A percentile compares a stretch with the other conserved stretches of the same genome.
Evolutionary conservation across 2,113 vertebrate species (phyloP).

Genomic region (Narcine bancroftii): DNA sequence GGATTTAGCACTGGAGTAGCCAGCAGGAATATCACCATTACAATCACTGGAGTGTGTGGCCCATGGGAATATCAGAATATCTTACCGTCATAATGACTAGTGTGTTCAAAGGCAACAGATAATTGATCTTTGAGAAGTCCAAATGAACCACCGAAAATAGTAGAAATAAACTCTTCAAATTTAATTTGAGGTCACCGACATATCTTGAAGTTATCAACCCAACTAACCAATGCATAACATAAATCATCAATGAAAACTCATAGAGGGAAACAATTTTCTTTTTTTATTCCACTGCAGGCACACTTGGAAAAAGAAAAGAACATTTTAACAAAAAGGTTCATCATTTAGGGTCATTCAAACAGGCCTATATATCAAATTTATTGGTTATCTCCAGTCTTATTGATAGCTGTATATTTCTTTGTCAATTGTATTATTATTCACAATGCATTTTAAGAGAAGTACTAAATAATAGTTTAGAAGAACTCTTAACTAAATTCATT

Average conservation of each 20-base stretch:
- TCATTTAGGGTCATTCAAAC: neutral
- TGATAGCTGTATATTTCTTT: neutral
- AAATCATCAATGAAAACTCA: neutral
- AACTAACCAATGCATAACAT: neutral
- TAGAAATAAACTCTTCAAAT: neutral
- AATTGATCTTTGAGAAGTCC: neutral
- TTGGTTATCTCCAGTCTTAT: neutral
- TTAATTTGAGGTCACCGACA: neutral
- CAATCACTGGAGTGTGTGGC: neutral
- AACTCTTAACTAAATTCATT: neutral
- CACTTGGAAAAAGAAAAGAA: neutral
- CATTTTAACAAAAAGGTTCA: neutral
- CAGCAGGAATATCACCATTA: too few species aligned
- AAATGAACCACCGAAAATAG: neutral
- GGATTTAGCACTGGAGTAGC: too few species aligned
- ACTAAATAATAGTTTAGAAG: neutral
- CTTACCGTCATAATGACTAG: neutral
- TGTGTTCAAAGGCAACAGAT: neutral
- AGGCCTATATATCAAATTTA: neutral
- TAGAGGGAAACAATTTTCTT: neutral
- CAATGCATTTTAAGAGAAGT: neutral
- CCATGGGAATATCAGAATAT: neutral
- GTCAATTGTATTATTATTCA: neutral
- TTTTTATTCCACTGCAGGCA: neutral
- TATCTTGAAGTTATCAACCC: neutral